Percentiles rank a stretch among this genome's conserved stretches.
Evolutionary conservation across 2,113 vertebrate species (phyloP).

Genomic region (Chloropsis cyanopogon): DNA sequence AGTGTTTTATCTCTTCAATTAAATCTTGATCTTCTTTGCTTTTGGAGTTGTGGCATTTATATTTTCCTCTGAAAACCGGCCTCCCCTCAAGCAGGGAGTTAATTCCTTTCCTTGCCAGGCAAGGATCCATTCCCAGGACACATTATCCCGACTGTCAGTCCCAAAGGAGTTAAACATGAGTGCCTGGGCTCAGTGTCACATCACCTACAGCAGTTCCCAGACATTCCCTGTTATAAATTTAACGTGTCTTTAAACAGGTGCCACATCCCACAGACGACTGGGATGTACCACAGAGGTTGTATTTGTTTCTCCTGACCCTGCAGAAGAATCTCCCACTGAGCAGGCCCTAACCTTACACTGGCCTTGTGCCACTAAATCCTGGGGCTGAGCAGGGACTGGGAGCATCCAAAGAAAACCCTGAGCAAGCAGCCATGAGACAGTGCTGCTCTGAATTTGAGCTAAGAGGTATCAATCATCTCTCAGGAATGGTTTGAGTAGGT

Average conservation of each 20-base stretch:
- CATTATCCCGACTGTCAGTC: not conserved
- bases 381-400: not conserved
- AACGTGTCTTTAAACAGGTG: not conserved
- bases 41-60: not conserved
- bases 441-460: not conserved
- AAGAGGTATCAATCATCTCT: not conserved
- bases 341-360: not conserved
- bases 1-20: not conserved
- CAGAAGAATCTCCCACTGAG: not conserved
- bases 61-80: not conserved
- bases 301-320: not conserved
- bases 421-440: not conserved
- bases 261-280: not conserved
- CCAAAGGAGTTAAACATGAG: not conserved
- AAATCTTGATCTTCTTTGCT: not conserved
- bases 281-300: not conserved
- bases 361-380: not conserved
- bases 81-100: accelerated
- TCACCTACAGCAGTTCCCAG: not conserved
- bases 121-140: not conserved
- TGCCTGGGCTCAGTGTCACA: not conserved
- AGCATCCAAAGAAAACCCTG: not conserved
- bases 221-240: not conserved
- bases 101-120: not conserved
- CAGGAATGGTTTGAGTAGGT: not conserved